A percentile compares a stretch with the other conserved stretches of the same genome.
Conservation (phyloP, 2,113 vertebrate genomes). For the Lophotis ruficrista region DNA sequence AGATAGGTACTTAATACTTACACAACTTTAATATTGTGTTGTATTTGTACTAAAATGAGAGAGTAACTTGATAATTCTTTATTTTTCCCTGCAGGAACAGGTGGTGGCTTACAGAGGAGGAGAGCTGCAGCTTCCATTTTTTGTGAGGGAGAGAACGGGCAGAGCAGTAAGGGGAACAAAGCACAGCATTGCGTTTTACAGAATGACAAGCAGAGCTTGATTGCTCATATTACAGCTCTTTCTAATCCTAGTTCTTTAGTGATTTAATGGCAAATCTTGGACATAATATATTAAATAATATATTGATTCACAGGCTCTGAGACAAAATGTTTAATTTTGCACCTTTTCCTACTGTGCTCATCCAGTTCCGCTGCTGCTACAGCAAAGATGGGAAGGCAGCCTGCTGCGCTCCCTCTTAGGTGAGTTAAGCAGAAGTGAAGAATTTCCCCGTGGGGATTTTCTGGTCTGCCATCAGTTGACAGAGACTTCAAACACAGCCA, state of each 20-base stretch:
- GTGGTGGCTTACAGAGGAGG: not conserved
- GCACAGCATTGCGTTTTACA: not conserved
- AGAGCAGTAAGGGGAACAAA: not conserved
- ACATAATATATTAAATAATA: not conserved
- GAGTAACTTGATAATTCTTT: not conserved
- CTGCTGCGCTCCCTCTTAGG: fast-evolving
- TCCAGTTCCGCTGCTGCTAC: not conserved
- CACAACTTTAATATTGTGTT: not conserved
- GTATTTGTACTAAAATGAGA: not conserved
- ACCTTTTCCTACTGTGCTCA: not conserved
- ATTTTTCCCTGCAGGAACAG: not conserved
- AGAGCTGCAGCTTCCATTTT: not conserved
- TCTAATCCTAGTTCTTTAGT: not conserved
- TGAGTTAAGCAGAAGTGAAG: not conserved
- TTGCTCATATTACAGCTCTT: not conserved
- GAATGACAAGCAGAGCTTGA: not conserved
- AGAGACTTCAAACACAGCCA: not conserved
- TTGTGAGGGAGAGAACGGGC: not conserved
- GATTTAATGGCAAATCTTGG: not conserved
- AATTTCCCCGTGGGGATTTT: not conserved
- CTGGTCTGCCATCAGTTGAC: not conserved
- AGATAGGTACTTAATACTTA: not conserved
- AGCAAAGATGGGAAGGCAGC: not conserved
- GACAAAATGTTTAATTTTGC: not conserved
- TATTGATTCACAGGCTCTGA: not conserved